These are phyloP conservation scores for Thalassoma bifasciatum DNA, from an alignment of 2,113 vertebrate genomes.

Conservation along the genomic window DNA sequence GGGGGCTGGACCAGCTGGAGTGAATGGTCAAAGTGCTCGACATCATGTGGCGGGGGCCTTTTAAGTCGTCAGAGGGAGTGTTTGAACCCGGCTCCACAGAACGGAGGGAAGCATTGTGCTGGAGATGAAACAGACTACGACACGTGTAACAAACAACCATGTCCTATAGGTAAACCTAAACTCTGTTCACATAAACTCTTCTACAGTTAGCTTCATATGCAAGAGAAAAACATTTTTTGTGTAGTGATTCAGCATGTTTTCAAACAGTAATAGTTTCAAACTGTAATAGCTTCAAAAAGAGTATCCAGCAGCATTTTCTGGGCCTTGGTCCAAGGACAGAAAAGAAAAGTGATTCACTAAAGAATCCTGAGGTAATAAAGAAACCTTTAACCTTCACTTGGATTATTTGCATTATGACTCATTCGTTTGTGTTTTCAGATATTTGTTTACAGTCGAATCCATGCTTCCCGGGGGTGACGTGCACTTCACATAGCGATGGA, in stretches of 20 bases:
- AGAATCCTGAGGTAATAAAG: not conserved
- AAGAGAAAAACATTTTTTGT: too few relatives aligned
- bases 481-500: slow-evolving; percentile 87
- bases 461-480: slow-evolving; percentile 92
- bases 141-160: slow-evolving; percentile 89
- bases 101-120: slow-evolving; percentile 88
- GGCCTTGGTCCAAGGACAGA: not conserved
- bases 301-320: too few relatives aligned
- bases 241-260: too few relatives aligned
- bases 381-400: not conserved
- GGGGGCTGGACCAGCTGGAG: slow-evolving; percentile 95
- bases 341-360: not conserved
- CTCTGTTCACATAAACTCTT: slow-evolving; percentile 9
- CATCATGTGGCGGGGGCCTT: slow-evolving; percentile 92
- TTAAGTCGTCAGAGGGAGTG: slow-evolving; percentile 88
- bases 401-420: not conserved
- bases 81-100: slow-evolving; percentile 88
- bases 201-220: too few relatives aligned
- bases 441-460: slow-evolving; percentile 91
- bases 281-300: too few relatives aligned
- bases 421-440: slow-evolving; percentile 80
- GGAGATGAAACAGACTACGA: slow-evolving; percentile 89
- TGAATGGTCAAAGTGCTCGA: slow-evolving; percentile 90
- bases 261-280: too few relatives aligned
- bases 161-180: slow-evolving; percentile 83